Evolutionary conservation across 2,888 invertebrate genomes (phyloP), one percentile per base, ranked within the genome.

Genomic region (Stenchaetothrips biformis): DNA sequence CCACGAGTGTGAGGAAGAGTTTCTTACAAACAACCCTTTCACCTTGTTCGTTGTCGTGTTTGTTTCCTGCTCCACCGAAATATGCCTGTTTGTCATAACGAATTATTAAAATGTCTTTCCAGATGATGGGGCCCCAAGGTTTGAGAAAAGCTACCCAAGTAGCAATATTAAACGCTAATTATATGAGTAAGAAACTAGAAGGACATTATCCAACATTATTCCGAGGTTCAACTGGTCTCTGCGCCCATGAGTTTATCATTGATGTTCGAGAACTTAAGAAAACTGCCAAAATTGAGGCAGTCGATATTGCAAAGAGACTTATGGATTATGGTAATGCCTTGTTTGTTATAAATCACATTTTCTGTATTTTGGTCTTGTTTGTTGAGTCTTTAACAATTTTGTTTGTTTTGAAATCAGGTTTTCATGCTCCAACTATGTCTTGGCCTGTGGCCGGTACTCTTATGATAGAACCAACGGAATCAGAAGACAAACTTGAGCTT

Each of bases 381-480:
- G 48, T 37, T 16, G 74, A 59, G 11, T 25, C 78, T 74, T 18
- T 82, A 21, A 80, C 80, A 67, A 25, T 53, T 16, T 78, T 77
- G n/a, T 48, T 47, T 80, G 78, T 80, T 82, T 59, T 27, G 48
- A 74, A 74, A 49, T 77, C 83, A 92, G 92, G 95, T 82, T 99
- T 99, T 87, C 99, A 99, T 87, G 98, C 99, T 0, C 99, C 99
- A 0, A 99, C 99, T 0, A 98, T 99, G 93, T 98, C 98, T 0
- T 99, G 97, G 96, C 99, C 99, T 0, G 99, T 99, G 0, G 90
- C 94, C 1, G 98, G 98, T 6, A 97, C 98, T 1, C 88, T 99
- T 79, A 99, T 99, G 99, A 95, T 99, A 82, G 99, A 99, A 87
- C 99, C 99, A 0, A 99, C 99, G 0, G 99, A 99, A 87, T 98